Conservation (phyloP, 2,888 invertebrate genomes). For the Eupithecia subfuscata region DNA sequence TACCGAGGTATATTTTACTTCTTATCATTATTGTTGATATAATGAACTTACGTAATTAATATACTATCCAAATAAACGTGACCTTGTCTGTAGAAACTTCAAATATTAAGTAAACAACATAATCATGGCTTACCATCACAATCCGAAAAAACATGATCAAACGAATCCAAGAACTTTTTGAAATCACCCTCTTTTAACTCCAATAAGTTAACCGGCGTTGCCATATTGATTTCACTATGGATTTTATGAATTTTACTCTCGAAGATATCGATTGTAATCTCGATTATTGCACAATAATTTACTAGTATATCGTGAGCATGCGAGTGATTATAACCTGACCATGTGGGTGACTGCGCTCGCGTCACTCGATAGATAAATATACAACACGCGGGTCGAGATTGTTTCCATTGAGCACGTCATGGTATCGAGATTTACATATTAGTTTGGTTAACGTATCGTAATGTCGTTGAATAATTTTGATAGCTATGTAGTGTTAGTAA, state of each 20-base stretch:
- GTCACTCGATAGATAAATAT: conserved; percentile 56
- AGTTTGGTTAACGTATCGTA: no score
- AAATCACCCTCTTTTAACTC: conserved; percentile 74
- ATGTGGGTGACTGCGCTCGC: conserved; percentile 65
- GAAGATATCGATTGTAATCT: neutral
- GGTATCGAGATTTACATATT: neutral
- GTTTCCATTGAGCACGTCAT: conserved; percentile 49
- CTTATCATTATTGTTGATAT: neutral
- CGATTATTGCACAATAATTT: neutral
- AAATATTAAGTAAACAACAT: no score
- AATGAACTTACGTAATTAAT: neutral
- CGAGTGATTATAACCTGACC: conserved; percentile 67
- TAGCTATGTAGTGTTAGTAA: no score
- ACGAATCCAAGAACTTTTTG: conserved; percentile 82
- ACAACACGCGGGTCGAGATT: conserved; percentile 39
- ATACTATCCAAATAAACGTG: neutral
- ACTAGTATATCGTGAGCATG: conserved; percentile 40
- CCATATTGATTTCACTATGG: conserved; percentile 48
- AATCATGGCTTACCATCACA: conserved; percentile 86
- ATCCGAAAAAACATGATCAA: conserved; percentile 90
- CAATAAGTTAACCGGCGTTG: conserved; percentile 66
- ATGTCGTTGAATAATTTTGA: no score
- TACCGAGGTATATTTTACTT: neutral
- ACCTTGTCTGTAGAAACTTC: neutral
- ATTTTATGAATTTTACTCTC: neutral